Conservation (phyloP, 2,113 vertebrate species). For the Tyto alba region DNA sequence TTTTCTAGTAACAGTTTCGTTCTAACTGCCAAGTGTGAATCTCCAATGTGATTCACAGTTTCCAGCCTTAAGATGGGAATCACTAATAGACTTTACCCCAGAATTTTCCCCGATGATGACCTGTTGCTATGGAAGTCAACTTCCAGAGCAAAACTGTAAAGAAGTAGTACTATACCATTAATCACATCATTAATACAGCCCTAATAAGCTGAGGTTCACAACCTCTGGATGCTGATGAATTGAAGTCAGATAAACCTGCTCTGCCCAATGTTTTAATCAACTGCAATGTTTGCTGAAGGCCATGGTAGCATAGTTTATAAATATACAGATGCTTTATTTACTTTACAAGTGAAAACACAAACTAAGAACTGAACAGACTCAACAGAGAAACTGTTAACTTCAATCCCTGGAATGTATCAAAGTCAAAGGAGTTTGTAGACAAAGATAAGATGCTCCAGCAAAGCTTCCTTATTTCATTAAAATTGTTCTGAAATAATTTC, state of each 20-base stretch:
- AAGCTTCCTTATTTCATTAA: background rate
- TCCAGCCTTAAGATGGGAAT: background rate
- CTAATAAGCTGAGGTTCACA: constrained; percentile 42
- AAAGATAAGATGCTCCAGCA: background rate
- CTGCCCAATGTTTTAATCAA: constrained; percentile 24
- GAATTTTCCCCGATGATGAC: background rate
- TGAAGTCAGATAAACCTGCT: background rate
- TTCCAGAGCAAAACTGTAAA: background rate
- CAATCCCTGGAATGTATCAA: background rate
- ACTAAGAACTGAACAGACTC: background rate
- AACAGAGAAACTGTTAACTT: background rate
- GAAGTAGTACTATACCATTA: background rate
- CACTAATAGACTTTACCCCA: background rate
- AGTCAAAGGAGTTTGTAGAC: background rate
- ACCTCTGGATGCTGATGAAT: background rate
- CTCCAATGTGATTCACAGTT: background rate
- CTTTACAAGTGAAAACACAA: constrained; percentile 2
- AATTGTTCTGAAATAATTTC: background rate
- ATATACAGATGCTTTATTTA: background rate
- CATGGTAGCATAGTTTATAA: background rate
- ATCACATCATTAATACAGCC: constrained; percentile 2
- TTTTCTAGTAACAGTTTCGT: background rate
- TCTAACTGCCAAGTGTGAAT: background rate
- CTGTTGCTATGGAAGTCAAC: constrained; percentile 21
- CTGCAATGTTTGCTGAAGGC: background rate